These are phyloP conservation scores for Brachyptera putata DNA, from an alignment of 2,888 invertebrate species.

Conservation along the genomic window DNA sequence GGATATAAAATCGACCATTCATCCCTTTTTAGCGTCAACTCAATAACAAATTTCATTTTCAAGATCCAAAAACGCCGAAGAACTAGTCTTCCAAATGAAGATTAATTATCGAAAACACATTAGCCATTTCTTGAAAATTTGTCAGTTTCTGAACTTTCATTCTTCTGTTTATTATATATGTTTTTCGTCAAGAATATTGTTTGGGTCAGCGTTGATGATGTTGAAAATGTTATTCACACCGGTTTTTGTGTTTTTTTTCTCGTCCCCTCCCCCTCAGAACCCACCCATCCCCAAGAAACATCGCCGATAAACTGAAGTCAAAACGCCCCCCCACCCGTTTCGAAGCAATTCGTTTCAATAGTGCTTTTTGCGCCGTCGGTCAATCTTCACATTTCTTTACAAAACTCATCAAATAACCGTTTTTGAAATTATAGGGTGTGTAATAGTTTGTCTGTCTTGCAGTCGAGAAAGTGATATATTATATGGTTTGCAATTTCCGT, in stretches of 20 bases:
- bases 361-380: neutral
- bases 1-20: too few relatives aligned
- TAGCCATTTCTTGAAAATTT: conserved; percentile 4
- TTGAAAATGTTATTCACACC: conserved; percentile 9
- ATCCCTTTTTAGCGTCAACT: too few relatives aligned
- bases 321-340: neutral
- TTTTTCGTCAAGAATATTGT: conserved; percentile 1
- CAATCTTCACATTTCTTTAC: neutral
- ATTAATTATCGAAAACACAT: too few relatives aligned
- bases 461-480: conserved; percentile 7
- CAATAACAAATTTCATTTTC: too few relatives aligned
- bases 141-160: conserved; percentile 2
- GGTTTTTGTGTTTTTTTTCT: neutral
- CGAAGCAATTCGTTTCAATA: conserved; percentile 3
- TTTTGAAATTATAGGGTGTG: conserved; percentile 18
- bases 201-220: neutral
- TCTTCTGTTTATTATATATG: neutral
- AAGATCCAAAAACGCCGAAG: too few relatives aligned
- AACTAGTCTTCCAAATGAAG: too few relatives aligned
- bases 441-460: conserved; percentile 10
- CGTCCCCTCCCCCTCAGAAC: neutral
- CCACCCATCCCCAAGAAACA: too few relatives aligned
- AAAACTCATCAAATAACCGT: conserved; percentile 7
- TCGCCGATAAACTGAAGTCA: too few relatives aligned
- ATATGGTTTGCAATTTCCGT: too few relatives aligned